Base-by-base conservation (phyloP, 2,888 invertebrate species). In the Agriopis leucophaearia region DNA sequence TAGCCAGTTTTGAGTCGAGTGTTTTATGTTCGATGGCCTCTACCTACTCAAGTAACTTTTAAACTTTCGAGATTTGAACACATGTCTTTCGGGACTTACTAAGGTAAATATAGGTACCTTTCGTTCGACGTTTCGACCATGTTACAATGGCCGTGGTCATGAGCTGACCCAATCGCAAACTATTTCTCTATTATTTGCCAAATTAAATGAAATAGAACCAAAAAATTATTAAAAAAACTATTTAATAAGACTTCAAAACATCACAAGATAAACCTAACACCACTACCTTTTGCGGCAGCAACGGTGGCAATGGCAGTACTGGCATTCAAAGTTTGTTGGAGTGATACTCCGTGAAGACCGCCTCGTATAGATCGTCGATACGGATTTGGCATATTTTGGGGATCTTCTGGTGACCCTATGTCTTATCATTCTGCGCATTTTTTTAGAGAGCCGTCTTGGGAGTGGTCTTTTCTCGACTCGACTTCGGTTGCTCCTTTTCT, bases 261-360 rank as follows among this genome's bases (percentile, higher is more conserved):
- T 8, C 50, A 50, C 35, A 52, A 52, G 13, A 1, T n/a, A 7
- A 8, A 52, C 15, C 7, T 47, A 48, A 27, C 27, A 5, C 27
- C 1, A 13, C 87, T 90, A 91, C 90, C 90, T 89, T 87, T 86
- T 80, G 62, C 80, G 80, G 66, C 87, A 87, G 74, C 86, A 86
- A 2, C 85, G 86, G 66, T 88, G 87, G 16, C 89, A 87, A 27
- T 27, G 27, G 66, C 91, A 91, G 64, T 82, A 78, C 40, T 70
- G 67, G 68, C 88, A 89, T 0, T 70, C 69, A 0, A 72, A 7
- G 10, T 36, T 73, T 1, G 70, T 69, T 13, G 70, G 66, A 8
- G 75, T 77, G 0, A 74, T 69, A 57, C 47, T 57, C 15, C 47
- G 57, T 6, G 83, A 79, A 2, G 87, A 86, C 6, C 81, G 27